Evolutionary conservation across 2,113 vertebrate species (phyloP).

Genomic region (Chlorodrepanis virens): DNA sequence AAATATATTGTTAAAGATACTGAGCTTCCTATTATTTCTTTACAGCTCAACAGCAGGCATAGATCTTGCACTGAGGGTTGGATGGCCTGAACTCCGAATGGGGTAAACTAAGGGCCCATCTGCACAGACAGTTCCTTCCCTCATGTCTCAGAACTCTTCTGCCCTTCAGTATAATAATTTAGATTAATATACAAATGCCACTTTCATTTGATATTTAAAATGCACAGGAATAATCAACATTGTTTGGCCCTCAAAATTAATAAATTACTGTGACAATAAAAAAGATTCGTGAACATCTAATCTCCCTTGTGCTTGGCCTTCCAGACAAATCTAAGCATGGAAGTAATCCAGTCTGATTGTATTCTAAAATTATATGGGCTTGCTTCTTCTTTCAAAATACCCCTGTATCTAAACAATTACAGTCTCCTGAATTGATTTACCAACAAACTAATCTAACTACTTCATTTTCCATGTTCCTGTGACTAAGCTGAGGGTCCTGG

Average conservation of each 20-base stretch:
- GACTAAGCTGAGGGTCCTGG: neutral
- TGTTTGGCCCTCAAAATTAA: neutral
- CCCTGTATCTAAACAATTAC: neutral
- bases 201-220: neutral
- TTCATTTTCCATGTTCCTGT: neutral
- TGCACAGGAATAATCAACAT: neutral
- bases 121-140: neutral
- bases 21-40: neutral
- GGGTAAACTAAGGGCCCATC: neutral
- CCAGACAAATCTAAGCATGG: conserved; percentile 13
- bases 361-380: neutral
- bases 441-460: neutral
- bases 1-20: neutral
- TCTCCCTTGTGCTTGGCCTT: neutral
- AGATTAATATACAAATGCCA: neutral
- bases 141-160: neutral
- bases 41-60: neutral
- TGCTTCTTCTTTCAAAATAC: neutral
- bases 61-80: neutral
- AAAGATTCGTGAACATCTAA: neutral
- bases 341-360: neutral
- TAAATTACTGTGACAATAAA: neutral
- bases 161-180: neutral
- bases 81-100: neutral
- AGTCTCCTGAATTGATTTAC: neutral